These are phyloP conservation scores for Cepaea hortensis DNA, from an alignment of 2,888 invertebrate species.

Conservation along the genomic window DNA sequence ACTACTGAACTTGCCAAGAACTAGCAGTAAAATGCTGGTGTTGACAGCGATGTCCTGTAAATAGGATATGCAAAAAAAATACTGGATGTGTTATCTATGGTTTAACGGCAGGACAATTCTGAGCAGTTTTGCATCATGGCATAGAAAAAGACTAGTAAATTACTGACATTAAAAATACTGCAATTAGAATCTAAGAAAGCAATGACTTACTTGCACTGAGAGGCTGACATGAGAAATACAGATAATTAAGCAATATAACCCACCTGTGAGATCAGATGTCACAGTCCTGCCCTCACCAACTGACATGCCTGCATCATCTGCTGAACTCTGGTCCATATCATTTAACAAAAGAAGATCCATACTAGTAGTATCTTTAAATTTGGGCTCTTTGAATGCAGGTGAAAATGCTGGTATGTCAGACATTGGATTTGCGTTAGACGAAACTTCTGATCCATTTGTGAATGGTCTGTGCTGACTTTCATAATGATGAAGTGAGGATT, in stretches of 20 bases:
- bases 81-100: no score
- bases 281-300: background rate
- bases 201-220: no score
- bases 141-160: no score
- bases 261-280: background rate
- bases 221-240: no score
- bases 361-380: background rate
- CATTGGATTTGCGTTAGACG: background rate
- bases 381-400: background rate
- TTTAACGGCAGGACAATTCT: no score
- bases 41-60: no score
- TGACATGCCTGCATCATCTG: background rate
- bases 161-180: no score
- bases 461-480: background rate
- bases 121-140: no score
- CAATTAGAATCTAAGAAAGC: no score
- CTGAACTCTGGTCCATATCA: background rate
- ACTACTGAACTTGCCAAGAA: no score
- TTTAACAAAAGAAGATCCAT: background rate
- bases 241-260: background rate
- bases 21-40: no score
- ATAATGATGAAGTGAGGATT: background rate
- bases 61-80: no score
- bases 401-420: background rate
- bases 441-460: background rate